Conservation (phyloP, 2,888 invertebrate genomes). For the Netelia virgata region DNA sequence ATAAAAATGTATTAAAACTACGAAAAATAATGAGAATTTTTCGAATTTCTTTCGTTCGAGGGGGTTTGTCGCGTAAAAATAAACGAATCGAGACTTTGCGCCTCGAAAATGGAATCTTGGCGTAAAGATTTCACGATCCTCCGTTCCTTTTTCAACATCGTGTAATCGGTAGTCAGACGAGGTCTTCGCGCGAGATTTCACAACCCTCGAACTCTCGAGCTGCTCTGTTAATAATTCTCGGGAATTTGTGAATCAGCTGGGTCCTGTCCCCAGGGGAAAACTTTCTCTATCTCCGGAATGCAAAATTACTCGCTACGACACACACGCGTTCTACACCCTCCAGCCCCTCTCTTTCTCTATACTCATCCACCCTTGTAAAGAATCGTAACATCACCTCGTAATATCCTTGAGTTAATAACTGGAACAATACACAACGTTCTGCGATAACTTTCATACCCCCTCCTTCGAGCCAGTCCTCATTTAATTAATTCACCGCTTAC, state of each 20-base stretch:
- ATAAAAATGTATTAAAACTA: background rate
- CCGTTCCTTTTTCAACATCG: background rate
- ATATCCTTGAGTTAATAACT: slow-evolving; percentile 6
- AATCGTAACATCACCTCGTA: background rate
- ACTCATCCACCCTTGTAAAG: background rate
- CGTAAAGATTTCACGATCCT: background rate
- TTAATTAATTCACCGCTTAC: slow-evolving; percentile 27
- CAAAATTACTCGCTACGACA: slow-evolving; percentile 31
- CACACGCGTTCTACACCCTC: background rate
- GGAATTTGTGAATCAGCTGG: slow-evolving; percentile 4
- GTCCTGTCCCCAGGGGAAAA: slow-evolving; percentile 5
- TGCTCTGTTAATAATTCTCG: slow-evolving; percentile 32
- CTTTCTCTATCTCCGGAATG: background rate
- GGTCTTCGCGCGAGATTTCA: background rate
- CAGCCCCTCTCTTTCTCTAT: background rate
- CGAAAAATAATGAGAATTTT: background rate
- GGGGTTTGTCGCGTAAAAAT: too few relatives aligned
- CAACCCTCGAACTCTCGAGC: background rate
- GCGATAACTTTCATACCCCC: slow-evolving; percentile 5
- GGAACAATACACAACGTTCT: slow-evolving; percentile 11
- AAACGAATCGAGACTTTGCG: too few relatives aligned
- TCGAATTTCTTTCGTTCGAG: background rate
- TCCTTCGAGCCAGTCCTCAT: background rate
- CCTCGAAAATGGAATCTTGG: too few relatives aligned
- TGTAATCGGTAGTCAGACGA: background rate